Evolutionary conservation across 2,888 invertebrate species (phyloP).

Genomic region (Dendrolimus houi): DNA sequence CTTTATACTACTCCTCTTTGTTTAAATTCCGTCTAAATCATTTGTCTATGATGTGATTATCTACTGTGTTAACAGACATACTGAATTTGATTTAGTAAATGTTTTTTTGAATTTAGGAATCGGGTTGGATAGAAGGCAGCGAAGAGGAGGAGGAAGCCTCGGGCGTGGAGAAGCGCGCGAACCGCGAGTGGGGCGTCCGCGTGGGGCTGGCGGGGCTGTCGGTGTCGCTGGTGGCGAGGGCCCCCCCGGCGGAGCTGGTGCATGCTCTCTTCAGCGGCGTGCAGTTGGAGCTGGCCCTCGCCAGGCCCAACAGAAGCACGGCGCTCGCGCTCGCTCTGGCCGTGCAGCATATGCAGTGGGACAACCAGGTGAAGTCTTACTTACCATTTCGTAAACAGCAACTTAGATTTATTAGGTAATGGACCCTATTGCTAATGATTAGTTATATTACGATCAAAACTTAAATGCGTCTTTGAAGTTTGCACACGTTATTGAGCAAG

Average conservation of each 20-base stretch:
- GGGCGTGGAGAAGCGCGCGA: conserved; percentile 13
- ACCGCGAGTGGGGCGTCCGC: conserved; percentile 78
- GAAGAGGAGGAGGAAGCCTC: conserved; percentile 29
- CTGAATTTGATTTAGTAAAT: too few species aligned
- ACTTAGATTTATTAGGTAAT: not conserved
- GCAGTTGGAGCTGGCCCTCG: conserved; percentile 75
- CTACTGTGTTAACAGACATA: too few species aligned
- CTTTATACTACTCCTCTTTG: too few species aligned
- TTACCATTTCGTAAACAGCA: not conserved
- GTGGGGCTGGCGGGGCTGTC: conserved; percentile 81
- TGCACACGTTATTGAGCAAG: too few species aligned
- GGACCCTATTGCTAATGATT: not conserved
- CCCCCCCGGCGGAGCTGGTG: conserved; percentile 87
- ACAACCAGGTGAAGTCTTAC: conserved; percentile 81
- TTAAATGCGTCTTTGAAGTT: too few species aligned
- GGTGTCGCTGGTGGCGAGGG: conserved; percentile 84
- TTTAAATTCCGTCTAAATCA: too few species aligned
- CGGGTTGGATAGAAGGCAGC: conserved; percentile 41
- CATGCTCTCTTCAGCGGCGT: conserved; percentile 83
- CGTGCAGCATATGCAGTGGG: conserved; percentile 89
- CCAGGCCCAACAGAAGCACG: conserved; percentile 41
- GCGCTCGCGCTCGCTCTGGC: conserved; percentile 79
- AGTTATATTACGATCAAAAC: conserved; percentile 29
- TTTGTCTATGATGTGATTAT: too few species aligned
- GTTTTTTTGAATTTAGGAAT: conserved; percentile 22